Conservation (phyloP, 2,797 vertebrate genomes). For the Eospalax fontanierii region DNA sequence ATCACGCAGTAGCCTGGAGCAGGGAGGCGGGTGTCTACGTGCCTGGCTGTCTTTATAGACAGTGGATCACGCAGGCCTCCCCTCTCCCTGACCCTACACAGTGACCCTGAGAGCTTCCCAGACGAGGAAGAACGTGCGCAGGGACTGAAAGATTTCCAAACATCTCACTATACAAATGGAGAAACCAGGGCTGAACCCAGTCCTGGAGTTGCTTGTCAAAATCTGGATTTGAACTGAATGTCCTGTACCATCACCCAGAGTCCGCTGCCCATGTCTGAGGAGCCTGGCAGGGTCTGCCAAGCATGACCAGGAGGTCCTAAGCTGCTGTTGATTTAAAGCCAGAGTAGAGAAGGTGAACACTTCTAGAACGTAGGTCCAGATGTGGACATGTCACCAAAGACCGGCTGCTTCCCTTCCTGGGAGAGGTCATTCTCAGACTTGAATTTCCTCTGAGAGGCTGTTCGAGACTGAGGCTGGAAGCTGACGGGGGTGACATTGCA, state of each 20-base stretch:
- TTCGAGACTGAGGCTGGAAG: rapidly evolving
- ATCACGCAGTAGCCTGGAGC: slow-evolving; percentile 71
- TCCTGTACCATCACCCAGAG: background rate
- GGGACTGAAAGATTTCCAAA: background rate
- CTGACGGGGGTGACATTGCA: rapidly evolving
- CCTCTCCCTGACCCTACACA: slow-evolving; percentile 30
- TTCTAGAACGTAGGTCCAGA: background rate
- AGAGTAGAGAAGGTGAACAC: rapidly evolving
- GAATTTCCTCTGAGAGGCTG: background rate
- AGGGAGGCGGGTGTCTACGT: background rate
- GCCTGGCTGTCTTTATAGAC: slow-evolving; percentile 72
- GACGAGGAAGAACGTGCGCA: background rate
- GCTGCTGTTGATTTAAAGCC: background rate
- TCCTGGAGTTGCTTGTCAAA: background rate
- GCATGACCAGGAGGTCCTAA: rapidly evolving
- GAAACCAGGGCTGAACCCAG: background rate
- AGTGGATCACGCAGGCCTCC: slow-evolving; percentile 32
- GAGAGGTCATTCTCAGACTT: too few species aligned
- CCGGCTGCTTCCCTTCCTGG: too few species aligned
- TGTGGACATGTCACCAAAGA: rapidly evolving
- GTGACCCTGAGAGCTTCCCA: rapidly evolving
- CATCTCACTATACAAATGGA: background rate
- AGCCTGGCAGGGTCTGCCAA: rapidly evolving
- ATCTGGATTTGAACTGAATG: background rate
- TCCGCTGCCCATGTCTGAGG: background rate